Conservation (phyloP, 2,797 vertebrate genomes). For the Labroides dimidiatus region DNA sequence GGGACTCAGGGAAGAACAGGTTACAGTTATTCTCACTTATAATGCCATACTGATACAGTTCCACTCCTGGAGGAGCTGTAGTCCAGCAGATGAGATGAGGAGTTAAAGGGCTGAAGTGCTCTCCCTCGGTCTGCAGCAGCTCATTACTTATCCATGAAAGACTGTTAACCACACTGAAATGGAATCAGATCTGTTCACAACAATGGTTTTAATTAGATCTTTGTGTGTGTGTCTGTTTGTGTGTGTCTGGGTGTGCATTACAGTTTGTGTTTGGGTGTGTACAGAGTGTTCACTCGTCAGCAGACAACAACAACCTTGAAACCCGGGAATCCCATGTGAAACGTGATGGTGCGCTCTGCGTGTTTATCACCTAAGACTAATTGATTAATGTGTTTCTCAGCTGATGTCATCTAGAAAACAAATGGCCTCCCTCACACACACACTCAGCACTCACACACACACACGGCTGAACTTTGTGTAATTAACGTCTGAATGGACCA, state of each 20-base stretch:
- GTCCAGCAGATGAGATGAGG: constrained; percentile 51
- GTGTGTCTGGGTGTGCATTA: constrained; percentile 14
- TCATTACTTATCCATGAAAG: constrained; percentile 83
- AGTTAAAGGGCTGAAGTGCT: constrained; percentile 66
- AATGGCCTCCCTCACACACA: constrained; percentile 62
- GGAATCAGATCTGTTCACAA: constrained; percentile 81
- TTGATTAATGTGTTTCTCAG: constrained; percentile 80
- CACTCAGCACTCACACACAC: constrained; percentile 2
- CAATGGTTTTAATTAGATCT: constrained; percentile 80
- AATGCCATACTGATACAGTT: constrained; percentile 46
- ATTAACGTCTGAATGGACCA: constrained; percentile 73
- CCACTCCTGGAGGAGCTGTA: constrained; percentile 58
- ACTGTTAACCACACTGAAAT: constrained; percentile 80
- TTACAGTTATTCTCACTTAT: constrained; percentile 33
- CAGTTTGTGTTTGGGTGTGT: constrained; percentile 32
- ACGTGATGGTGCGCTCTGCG: constrained; percentile 61
- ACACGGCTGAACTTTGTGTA: constrained; percentile 76
- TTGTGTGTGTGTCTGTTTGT: constrained; percentile 35
- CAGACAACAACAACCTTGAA: constrained; percentile 75
- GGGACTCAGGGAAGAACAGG: too few species aligned
- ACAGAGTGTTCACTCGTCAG: constrained; percentile 35
- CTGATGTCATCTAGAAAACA: constrained; percentile 77
- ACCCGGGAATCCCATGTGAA: constrained; percentile 69
- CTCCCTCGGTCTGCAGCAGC: constrained; percentile 63
- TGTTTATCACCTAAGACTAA: constrained; percentile 81